Evolutionary conservation across 2,113 vertebrate genomes (phyloP).

Genomic region (Cariama cristata): DNA sequence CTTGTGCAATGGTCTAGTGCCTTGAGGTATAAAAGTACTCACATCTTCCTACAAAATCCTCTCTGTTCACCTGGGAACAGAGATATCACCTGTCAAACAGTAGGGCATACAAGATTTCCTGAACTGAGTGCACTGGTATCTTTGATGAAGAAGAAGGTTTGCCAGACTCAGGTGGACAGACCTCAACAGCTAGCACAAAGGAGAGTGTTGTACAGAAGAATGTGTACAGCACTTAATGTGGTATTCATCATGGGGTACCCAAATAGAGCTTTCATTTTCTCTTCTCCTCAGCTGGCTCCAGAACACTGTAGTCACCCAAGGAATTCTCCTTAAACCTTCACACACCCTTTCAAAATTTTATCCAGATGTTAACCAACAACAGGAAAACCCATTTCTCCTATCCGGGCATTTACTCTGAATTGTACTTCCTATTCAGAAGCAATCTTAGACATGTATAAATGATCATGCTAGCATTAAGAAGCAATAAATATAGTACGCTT

Average conservation of each 20-base stretch:
- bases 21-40: background rate
- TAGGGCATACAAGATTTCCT: background rate
- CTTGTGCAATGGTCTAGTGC: background rate
- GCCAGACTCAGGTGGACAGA: background rate
- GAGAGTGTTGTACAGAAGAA: background rate
- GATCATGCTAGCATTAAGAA: background rate
- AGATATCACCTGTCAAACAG: background rate
- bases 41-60: background rate
- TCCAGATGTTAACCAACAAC: background rate
- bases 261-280: background rate
- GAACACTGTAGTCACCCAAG: background rate
- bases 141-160: background rate
- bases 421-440: background rate
- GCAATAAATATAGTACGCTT: background rate
- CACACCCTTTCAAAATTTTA: background rate
- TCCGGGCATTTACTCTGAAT: background rate
- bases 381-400: background rate
- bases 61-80: background rate
- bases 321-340: background rate
- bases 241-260: background rate
- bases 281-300: background rate
- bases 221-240: rapidly evolving
- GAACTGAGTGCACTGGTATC: background rate
- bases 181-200: background rate
- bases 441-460: background rate